These are phyloP conservation scores for Podarcis lilfordi DNA, from an alignment of 2,797 vertebrate genomes.

Conservation along the genomic window DNA sequence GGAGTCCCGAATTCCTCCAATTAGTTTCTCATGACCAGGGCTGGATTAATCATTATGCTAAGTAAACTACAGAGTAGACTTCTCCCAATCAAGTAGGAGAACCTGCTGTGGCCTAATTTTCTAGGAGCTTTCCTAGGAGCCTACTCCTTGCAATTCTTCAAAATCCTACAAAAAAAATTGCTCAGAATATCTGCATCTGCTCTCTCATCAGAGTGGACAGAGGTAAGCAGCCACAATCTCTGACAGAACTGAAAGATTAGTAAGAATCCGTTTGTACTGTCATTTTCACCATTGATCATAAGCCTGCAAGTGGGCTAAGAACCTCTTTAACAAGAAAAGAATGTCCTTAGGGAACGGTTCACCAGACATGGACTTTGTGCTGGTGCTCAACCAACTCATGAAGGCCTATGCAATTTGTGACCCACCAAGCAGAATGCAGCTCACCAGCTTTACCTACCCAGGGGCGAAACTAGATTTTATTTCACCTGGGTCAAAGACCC, in stretches of 20 bases:
- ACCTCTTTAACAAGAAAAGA: too few relatives aligned
- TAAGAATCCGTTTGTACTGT: neutral
- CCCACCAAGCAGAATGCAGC: too few relatives aligned
- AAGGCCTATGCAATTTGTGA: too few relatives aligned
- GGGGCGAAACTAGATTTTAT: too few relatives aligned
- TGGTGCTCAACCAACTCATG: too few relatives aligned
- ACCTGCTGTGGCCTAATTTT: constrained; percentile 15
- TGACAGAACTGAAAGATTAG: neutral
- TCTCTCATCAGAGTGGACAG: neutral
- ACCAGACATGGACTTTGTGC: too few relatives aligned
- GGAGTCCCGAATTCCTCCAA: neutral
- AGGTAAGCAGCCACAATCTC: neutral
- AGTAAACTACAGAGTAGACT: constrained; percentile 1
- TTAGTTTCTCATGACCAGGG: constrained; percentile 17
- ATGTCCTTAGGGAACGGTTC: too few relatives aligned
- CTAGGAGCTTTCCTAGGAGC: neutral
- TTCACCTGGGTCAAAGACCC: too few relatives aligned
- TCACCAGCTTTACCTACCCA: too few relatives aligned
- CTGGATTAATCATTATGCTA: constrained; percentile 20
- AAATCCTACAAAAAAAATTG: neutral
- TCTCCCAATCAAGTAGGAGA: neutral
- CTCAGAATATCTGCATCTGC: neutral
- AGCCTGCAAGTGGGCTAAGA: too few relatives aligned
- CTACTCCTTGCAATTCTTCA: neutral
- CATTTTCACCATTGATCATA: neutral